These are phyloP conservation scores for Acleris laterana DNA, from an alignment of 2,888 invertebrate genomes.

Conservation along the genomic window DNA sequence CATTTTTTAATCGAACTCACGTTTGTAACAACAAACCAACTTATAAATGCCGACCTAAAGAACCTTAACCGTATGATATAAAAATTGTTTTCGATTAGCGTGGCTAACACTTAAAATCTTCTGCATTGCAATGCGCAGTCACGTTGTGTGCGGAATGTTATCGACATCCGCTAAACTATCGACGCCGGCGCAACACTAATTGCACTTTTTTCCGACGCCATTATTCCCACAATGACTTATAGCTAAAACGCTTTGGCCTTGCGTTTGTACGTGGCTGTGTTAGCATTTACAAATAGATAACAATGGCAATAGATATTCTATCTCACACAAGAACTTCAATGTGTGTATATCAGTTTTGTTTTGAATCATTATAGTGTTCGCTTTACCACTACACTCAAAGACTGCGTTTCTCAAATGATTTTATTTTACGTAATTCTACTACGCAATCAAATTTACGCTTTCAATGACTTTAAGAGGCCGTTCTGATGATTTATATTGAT, in stretches of 20 bases:
- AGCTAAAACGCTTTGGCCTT: too few species aligned
- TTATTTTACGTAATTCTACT: slow-evolving; percentile 35
- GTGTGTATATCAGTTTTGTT: too few species aligned
- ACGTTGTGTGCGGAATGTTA: slow-evolving; percentile 67
- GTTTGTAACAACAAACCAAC: slow-evolving; percentile 59
- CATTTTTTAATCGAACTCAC: slow-evolving; percentile 83
- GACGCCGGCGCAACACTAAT: slow-evolving; percentile 79
- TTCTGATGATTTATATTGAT: slow-evolving; percentile 74
- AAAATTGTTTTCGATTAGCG: slow-evolving; percentile 47
- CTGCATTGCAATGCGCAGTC: slow-evolving; percentile 72
- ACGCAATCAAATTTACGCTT: slow-evolving; percentile 73
- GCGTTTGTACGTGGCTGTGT: too few species aligned
- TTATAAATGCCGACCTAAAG: slow-evolving; percentile 27
- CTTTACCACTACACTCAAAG: too few species aligned
- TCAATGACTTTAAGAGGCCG: slow-evolving; percentile 68
- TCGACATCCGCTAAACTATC: slow-evolving; percentile 82
- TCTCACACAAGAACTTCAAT: too few species aligned
- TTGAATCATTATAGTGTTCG: too few species aligned
- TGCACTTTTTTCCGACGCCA: slow-evolving; percentile 71
- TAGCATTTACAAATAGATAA: too few species aligned
- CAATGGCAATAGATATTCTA: too few species aligned
- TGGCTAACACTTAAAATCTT: slow-evolving; percentile 45
- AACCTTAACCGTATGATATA: slow-evolving; percentile 45
- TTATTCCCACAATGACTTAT: slow-evolving; percentile 69
- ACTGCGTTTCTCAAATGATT: too few species aligned